Conservation (phyloP, 2,797 vertebrate genomes). For the Sebastes alutus region DNA sequence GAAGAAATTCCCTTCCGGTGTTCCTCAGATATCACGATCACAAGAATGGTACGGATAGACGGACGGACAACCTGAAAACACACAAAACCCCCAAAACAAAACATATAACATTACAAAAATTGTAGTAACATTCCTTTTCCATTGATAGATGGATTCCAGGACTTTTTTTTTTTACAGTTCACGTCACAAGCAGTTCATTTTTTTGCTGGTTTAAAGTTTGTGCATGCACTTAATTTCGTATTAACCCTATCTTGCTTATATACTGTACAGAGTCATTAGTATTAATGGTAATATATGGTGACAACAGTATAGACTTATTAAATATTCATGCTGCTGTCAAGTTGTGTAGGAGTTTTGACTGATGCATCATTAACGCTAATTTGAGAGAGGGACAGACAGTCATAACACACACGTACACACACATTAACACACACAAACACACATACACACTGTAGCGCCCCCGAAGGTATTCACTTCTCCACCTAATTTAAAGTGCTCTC, state of each 20-base stretch:
- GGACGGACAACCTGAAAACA: background rate
- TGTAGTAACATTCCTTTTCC: background rate
- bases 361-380: slow-evolving; percentile 60
- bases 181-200: background rate
- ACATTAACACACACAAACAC: background rate
- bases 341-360: slow-evolving; percentile 52
- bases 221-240: background rate
- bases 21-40: background rate
- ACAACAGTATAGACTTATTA: slow-evolving; percentile 24
- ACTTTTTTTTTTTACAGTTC: rapidly evolving
- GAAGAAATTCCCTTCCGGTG: background rate
- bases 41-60: background rate
- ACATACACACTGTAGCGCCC: slow-evolving; percentile 3
- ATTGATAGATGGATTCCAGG: background rate
- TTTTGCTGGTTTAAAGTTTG: background rate
- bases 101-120: background rate
- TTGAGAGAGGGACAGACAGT: slow-evolving; percentile 22
- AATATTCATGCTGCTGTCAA: slow-evolving; percentile 44
- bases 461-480: slow-evolving; percentile 56
- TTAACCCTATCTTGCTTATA: background rate
- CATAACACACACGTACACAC: background rate
- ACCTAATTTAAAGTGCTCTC: slow-evolving; percentile 59
- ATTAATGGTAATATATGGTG: slow-evolving; percentile 29
- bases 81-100: background rate
- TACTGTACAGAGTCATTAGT: slow-evolving; percentile 33